Conservation (phyloP, 1,140 invertebrate genomes). For the Gryon sp. region DNA sequence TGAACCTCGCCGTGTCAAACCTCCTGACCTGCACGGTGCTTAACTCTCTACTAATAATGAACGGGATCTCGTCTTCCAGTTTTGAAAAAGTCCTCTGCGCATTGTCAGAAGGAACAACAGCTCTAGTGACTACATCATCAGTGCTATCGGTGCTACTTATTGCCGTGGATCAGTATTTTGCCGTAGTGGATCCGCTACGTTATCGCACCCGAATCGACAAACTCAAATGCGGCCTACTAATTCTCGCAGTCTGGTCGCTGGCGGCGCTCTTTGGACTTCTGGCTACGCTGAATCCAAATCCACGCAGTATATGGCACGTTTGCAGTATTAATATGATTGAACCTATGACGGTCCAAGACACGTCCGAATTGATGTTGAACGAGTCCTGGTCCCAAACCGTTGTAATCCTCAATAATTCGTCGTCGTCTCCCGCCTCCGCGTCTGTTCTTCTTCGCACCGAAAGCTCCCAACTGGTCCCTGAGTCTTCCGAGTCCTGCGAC, state of each 20-base stretch:
- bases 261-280: constrained; percentile 81
- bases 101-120: constrained; percentile 71
- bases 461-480: background rate
- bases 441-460: constrained; percentile 24
- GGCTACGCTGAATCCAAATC: constrained; percentile 79
- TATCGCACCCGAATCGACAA: constrained; percentile 89
- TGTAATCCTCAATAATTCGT: constrained; percentile 30
- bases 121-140: constrained; percentile 76
- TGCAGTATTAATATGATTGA: constrained; percentile 71
- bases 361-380: constrained; percentile 19
- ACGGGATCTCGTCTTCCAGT: constrained; percentile 63
- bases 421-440: too few relatives aligned
- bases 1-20: constrained; percentile 85
- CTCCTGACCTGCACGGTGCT: constrained; percentile 82
- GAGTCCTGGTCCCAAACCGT: constrained; percentile 21
- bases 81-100: constrained; percentile 64
- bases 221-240: constrained; percentile 84
- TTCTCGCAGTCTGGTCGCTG: constrained; percentile 84
- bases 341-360: background rate
- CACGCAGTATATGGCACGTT: constrained; percentile 79
- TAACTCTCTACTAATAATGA: constrained; percentile 81
- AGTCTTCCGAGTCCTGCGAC: constrained; percentile 26
- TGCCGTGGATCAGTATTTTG: constrained; percentile 91
- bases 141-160: constrained; percentile 89
- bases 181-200: constrained; percentile 91